Evolutionary conservation across 2,888 invertebrate species (phyloP), one percentile per base, ranked within the genome.

Genomic region (Drosophila niveifrons): DNA sequence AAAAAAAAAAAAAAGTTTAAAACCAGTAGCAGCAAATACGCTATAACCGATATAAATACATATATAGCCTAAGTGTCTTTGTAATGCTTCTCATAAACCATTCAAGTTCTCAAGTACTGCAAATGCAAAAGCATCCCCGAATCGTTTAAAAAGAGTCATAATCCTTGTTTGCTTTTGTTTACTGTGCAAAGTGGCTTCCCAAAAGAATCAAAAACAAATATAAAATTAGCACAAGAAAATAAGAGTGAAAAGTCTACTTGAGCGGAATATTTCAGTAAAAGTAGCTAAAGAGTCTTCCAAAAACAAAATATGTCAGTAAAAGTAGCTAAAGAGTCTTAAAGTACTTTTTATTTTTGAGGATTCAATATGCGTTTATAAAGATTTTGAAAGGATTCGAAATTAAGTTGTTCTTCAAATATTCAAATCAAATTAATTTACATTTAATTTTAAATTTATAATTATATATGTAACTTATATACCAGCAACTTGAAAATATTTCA

Each of bases 141-240:
- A 44, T 31, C 18, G 36, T 36, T 31, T 36, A n/a, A n/a, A 36
- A 17, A 36, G 66, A 18, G 51, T 29, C 29, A 34, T 39, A 18
- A 59, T 34, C 17, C 34, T 53, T 46, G 44, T 50, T 53, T 34
- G 11, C n/a, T 39, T 34, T 23, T 41, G 39, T 41, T 41, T 41
- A 41, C 13, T n/a, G 8, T 8, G 39, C 0, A 41, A 41, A 41
- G 13, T 41, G 8, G 39, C 39, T 41, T 41, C 13, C 15, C 0
- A 8, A 31, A 41, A 41, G 39, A 41, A 15, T 41, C 8, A 41
- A 13, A 13, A 13, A 41, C 36, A 11, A 15, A 11, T 41, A 15
- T 41, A 1, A 41, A 41, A 41, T 41, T 15, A 41, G 39, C 13
- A 41, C 39, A 41, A 41, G 15, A 13, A 41, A 41, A 8, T 8